phyloP scores from a whole-genome alignment of 2,797 vertebrate genomes.

The Botia almorhae region DNA sequence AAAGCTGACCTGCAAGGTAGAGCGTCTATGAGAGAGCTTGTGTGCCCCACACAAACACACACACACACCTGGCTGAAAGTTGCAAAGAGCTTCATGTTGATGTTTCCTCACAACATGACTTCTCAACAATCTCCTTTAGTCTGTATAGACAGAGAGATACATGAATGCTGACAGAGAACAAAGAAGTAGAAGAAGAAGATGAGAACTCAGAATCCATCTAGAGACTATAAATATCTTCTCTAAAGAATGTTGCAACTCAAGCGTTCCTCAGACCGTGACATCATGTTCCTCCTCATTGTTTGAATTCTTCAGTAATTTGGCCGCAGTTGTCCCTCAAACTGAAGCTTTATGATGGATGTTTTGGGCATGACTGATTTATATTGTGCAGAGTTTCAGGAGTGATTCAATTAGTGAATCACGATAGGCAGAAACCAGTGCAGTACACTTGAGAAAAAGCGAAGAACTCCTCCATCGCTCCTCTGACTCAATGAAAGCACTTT shows the following conservation, averaged over 20 bases:
- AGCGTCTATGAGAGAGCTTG: conserved; percentile 75
- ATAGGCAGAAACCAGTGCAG: conserved; percentile 1
- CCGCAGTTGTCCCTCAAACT: not conserved
- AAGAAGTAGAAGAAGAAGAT: not conserved
- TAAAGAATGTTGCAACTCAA: conserved; percentile 7
- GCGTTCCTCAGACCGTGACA: not conserved
- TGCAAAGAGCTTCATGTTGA: conserved; percentile 38
- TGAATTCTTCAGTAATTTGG: not conserved
- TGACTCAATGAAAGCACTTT: conserved; percentile 79
- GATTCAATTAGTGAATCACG: conserved; percentile 17
- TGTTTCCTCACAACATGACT: not conserved
- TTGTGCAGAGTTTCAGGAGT: not conserved
- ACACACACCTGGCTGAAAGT: conserved; percentile 76
- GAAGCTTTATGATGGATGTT: conserved; percentile 20
- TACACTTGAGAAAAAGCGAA: not conserved
- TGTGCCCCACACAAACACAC: conserved; percentile 57
- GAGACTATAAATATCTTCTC: conserved; percentile 10
- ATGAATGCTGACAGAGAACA: not conserved
- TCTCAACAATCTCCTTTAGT: no score
- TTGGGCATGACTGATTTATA: conserved; percentile 24
- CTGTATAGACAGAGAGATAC: no score
- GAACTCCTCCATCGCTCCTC: conserved; percentile 51
- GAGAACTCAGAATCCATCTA: not conserved
- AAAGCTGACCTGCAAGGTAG: conserved; percentile 99
- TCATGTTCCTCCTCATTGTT: not conserved